Evolutionary conservation across 2,888 invertebrate genomes (phyloP), one percentile per base, ranked within the genome.

Genomic region (Coecobrya sp.): DNA sequence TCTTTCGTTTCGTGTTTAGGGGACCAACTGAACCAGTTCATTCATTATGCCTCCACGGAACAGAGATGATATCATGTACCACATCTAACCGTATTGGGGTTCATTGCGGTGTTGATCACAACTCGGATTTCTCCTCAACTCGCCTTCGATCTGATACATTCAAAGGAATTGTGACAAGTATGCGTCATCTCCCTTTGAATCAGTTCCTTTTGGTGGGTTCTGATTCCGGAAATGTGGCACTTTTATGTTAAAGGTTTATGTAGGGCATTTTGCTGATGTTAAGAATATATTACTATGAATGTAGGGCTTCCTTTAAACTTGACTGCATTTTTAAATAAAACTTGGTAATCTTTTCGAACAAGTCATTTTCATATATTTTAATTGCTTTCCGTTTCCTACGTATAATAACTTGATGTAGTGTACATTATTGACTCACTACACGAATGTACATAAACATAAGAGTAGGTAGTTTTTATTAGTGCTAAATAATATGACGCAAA

Each of bases 21-120:
- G 99, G 98, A 92, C 97, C 97, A 84, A 98, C 98, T 0, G 99
- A 99, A 95, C 99, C 99, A 0, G 98, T 98, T 1, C 99, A 99
- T 96, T 98, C 98, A 95, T 97, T 99, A 93, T 97, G 97, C 65
- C 97, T 97, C 65, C 97, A 98, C 96, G 97, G 97, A 95, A 97
- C 97, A 95, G 98, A 98, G 96, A 96, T 99, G 92, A 97, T 99
- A 93, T 98, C 98, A 8, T 99, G 98, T 45, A 99, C 99, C 0
- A 99, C 99, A 0, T 98, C 98, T 92, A 99, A 99, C 96, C 97
- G 98, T 49, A 97, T 99, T 94, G 98, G 98, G 19, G 98, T 98
- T 76, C 98, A 98, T 96, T 97, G 98, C 0, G 96, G 97, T 0
- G 96, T 97, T 16, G 97, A 97, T 94, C 96, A 96, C 13, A 97